A percentile compares a stretch with the other conserved stretches of the same genome.
Conservation (phyloP, 2,797 vertebrate species). For the Clarias platycephalus region DNA sequence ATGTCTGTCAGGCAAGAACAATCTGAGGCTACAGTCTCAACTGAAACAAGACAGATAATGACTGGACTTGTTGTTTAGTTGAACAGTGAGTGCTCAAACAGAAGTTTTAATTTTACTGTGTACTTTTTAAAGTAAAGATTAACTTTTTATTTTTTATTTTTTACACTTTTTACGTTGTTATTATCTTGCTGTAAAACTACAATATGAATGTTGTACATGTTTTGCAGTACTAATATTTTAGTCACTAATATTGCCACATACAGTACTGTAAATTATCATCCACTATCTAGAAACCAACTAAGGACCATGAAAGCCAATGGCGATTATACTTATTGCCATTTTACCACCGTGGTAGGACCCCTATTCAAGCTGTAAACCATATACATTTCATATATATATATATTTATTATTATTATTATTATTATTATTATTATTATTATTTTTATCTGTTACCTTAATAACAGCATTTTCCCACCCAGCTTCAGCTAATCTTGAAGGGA, state of each 20-base stretch:
- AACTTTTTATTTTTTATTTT: too few species aligned
- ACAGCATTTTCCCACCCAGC: not conserved
- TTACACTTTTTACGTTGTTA: not conserved
- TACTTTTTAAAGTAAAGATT: not conserved
- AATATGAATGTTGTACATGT: not conserved
- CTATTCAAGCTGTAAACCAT: too few species aligned
- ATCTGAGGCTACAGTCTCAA: not conserved
- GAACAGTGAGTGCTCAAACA: not conserved
- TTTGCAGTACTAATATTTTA: not conserved
- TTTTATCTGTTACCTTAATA: not conserved
- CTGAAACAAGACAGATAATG: too few species aligned
- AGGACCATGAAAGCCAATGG: too few species aligned
- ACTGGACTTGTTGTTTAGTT: too few species aligned
- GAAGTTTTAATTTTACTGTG: not conserved
- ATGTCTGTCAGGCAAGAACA: not conserved
- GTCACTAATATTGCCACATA: not conserved
- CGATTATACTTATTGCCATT: too few species aligned
- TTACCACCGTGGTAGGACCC: too few species aligned
- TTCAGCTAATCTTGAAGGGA: not conserved
- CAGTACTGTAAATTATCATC: too few species aligned
- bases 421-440: too few species aligned
- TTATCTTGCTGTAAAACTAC: not conserved
- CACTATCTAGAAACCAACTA: too few species aligned
- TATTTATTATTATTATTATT: too few species aligned
- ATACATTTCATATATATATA: too few species aligned